Evolutionary conservation across 2,113 vertebrate species (phyloP), one percentile per base, ranked within the genome.

Genomic region (Pedetes capensis): DNA sequence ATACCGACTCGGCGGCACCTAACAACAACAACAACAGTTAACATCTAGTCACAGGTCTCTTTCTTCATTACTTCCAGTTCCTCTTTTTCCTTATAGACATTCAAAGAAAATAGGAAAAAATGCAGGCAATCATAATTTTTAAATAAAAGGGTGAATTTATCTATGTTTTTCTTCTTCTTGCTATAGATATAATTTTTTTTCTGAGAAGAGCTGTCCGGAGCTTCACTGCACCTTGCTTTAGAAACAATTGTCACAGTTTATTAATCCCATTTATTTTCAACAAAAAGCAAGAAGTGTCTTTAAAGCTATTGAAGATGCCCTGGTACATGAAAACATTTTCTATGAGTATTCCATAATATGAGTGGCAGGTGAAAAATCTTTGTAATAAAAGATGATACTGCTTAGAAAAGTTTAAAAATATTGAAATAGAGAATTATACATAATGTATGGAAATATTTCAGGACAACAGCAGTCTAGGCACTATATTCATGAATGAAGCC

Each of bases 251-350:
- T 42, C 64, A 93, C 12, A 61, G 27, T 80, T 94, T 86, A 91
- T 94, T 92, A 90, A 89, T 81, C n/a, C 55, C 49, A 91, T 94
- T 92, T 88, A 69, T 96, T 96, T 87, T 93, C 72, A 93, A 27
- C 16, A 57, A 69, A 22, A 75, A 27, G n/a, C 20, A 90, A 83
- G 20, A 85, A 44, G 81, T 49, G 23, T 66, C 42, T 94, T 57
- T 90, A 39, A 57, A 87, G 22, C 23, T 82, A 81, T 18, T 81
- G 25, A 87, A 85, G 64, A 95, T 83, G 18, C 20, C 14, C 13
- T 85, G 44, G 17, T 37, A 75, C 10, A 59, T 80, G 53, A 89
- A 92, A 55, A 29, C 13, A 14, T 75, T 93, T 87, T 44, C 23
- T 17, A 22, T 57, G 14, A 87, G 9, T 42, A 47, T 92, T 86